These are phyloP conservation scores for Aporrectodea caliginosa DNA, from an alignment of 1,140 invertebrate species.

Conservation along the genomic window DNA sequence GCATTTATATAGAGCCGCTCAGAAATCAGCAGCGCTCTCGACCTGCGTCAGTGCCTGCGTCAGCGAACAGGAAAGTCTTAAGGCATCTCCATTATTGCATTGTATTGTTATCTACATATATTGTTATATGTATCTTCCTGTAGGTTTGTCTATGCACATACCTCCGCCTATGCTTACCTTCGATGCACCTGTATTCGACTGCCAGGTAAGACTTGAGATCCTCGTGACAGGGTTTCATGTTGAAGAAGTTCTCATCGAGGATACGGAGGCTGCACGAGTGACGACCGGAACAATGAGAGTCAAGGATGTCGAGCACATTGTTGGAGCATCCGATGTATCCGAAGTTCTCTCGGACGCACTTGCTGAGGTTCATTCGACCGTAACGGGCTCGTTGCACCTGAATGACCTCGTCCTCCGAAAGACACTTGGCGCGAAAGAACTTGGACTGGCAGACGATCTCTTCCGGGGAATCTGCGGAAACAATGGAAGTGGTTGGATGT, in stretches of 20 bases:
- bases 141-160: too few relatives aligned
- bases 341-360: constrained; percentile 30
- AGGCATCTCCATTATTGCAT: too few relatives aligned
- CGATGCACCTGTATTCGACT: constrained; percentile 22
- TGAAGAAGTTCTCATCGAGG: constrained; percentile 28
- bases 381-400: constrained; percentile 8
- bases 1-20: too few relatives aligned
- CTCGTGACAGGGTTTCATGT: constrained; percentile 20
- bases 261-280: constrained; percentile 17
- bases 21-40: too few relatives aligned
- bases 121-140: too few relatives aligned
- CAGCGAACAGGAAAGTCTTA: too few relatives aligned
- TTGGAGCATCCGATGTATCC: constrained; percentile 29
- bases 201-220: constrained; percentile 31
- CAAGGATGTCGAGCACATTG: constrained; percentile 25
- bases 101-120: too few relatives aligned
- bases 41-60: too few relatives aligned
- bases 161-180: too few relatives aligned
- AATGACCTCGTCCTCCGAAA: constrained; percentile 6
- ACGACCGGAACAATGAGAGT: constrained; percentile 27
- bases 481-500: too few relatives aligned
- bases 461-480: too few relatives aligned
- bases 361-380: constrained; percentile 22
- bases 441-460: constrained; percentile 20
- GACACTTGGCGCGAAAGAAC: constrained; percentile 8